Base-by-base conservation (phyloP, 2,888 invertebrate genomes). In the Sicus ferrugineus region DNA sequence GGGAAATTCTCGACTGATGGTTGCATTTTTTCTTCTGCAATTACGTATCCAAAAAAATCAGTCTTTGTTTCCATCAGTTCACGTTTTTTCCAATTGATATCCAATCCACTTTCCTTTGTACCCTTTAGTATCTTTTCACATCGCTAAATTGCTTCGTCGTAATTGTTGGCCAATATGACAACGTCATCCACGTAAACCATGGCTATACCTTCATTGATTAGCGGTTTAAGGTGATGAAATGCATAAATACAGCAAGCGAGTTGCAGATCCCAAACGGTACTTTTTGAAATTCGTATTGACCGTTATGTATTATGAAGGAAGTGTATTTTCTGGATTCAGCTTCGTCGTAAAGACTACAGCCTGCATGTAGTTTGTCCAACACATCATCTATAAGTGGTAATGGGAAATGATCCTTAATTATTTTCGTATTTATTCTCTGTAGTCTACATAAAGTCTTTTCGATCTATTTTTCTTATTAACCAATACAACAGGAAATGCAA, bases 201-300 rank as follows among this genome's bases (percentile, higher is more conserved):
- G 19, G 70, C 23, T 1, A 54, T 54, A 14, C 62, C 63, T 54
- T 73, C 62, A 6, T 59, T 42, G 26, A 73, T 70, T 9, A 72
- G 50, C 21, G 65, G 56, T 46, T 62, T 28, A 54, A 70, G 65
- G 1, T 42, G 5, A 73, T 52, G 16, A 42, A 56, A 31, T 82
- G 66, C 30, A 75, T 80, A 61, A 84, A 83, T 30, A 79, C 76
- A 16, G 77, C 74, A 7, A 84, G 84, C 6, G 76, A 77, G 19
- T 80, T 82, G 56, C 79, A 81, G 5, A 83, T 65, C 5, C 84
- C 84, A 75, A 84, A 86, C 0, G 84, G 83, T 62, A 78, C 11
- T 42, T 42, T n/a, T 54, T 28, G 28, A 54, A 54, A 54, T 28
- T 54, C 54, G 1, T 34, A 59, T 11, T 59, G 59, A 2, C 59